These are phyloP conservation scores for Catagonus wagneri DNA, from an alignment of 2,113 vertebrate genomes.

Conservation along the genomic window DNA sequence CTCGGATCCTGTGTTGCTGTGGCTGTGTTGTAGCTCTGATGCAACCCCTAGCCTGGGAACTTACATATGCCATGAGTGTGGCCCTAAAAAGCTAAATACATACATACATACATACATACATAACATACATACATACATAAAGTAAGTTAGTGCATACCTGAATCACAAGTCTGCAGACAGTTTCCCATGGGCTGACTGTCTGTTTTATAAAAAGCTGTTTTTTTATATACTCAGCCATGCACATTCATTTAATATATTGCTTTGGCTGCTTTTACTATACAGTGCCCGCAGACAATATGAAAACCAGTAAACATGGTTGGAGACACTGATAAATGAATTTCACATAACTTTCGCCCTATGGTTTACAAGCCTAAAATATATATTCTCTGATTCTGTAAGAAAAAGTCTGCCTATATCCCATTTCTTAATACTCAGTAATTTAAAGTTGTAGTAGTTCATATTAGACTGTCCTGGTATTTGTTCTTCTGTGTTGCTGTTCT, in stretches of 20 bases:
- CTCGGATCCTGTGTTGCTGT: too few species aligned
- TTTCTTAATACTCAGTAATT: not conserved
- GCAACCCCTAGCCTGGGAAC: too few species aligned
- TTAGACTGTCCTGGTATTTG: not conserved
- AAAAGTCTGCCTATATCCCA: not conserved
- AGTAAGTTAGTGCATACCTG: not conserved
- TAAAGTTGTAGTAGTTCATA: not conserved
- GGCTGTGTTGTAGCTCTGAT: too few species aligned
- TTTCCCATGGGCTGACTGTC: not conserved
- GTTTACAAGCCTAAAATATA: not conserved
- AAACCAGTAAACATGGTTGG: not conserved
- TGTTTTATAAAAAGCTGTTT: not conserved
- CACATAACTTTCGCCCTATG: not conserved
- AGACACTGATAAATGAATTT: not conserved
- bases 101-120: too few species aligned
- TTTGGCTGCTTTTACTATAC: not conserved
- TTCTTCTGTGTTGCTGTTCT: not conserved
- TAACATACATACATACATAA: too few species aligned
- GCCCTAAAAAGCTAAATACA: too few species aligned
- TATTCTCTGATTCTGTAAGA: not conserved
- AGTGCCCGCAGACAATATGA: not conserved
- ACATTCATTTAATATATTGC: not conserved
- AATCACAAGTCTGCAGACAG: not conserved
- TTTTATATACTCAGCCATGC: not conserved
- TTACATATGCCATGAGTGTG: too few species aligned